phyloP scores from a whole-genome alignment of 2,888 invertebrate genomes.

The Stenchaetothrips biformis region DNA sequence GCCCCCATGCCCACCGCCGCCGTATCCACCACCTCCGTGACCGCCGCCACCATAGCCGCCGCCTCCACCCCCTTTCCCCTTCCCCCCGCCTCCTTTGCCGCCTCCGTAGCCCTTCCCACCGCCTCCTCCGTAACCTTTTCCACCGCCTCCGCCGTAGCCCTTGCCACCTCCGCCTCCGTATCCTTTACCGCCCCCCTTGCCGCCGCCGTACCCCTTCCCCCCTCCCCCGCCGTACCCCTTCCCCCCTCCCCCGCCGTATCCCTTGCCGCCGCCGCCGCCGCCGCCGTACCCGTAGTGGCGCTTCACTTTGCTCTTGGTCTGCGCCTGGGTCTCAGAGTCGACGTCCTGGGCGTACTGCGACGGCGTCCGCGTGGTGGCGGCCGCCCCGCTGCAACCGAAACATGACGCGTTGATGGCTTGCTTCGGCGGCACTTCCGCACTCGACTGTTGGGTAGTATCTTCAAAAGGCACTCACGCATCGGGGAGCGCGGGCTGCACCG shows the following conservation, averaged over 20 bases:
- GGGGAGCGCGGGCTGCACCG: no score
- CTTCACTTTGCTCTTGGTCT: neutral
- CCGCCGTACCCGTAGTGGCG: slow-evolving; percentile 9
- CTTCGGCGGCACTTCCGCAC: no score
- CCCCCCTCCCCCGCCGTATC: neutral
- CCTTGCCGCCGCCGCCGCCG: neutral
- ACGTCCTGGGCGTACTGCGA: no score
- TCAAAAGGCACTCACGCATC: no score
- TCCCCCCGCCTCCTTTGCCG: neutral
- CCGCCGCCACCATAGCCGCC: neutral
- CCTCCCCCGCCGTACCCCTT: neutral
- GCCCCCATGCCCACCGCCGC: neutral
- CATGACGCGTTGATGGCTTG: no score
- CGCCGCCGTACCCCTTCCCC: neutral
- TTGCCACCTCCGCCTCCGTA: neutral
- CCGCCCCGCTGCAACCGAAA: no score
- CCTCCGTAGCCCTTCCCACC: neutral
- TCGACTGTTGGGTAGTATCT: no score
- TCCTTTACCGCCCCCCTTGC: neutral
- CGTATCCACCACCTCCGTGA: neutral
- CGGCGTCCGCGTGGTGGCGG: no score
- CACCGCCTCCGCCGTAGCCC: neutral
- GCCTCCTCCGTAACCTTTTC: neutral
- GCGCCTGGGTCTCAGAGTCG: neutral
- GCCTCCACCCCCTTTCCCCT: neutral